phyloP scores from a whole-genome alignment of 2,888 invertebrate genomes.

The Augiades crinisus region DNA sequence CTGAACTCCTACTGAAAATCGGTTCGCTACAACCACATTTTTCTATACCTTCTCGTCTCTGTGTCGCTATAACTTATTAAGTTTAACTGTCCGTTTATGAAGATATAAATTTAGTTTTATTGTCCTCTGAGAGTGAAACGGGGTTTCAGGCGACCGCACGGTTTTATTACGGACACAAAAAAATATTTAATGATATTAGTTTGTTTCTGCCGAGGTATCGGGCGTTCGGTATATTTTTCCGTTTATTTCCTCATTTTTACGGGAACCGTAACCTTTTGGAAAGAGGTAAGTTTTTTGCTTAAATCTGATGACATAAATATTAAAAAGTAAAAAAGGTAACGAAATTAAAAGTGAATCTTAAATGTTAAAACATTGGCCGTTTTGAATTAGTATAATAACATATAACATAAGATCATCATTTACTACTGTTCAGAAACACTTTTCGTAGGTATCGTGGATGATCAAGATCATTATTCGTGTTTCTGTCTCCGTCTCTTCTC shows the following conservation, averaged over 20 bases:
- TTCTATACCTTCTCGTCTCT: slow-evolving; percentile 17
- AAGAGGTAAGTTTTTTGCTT: no score
- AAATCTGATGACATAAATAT: no score
- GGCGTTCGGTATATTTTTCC: slow-evolving; percentile 1
- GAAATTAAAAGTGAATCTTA: no score
- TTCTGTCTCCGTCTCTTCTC: no score
- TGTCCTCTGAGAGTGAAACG: slow-evolving; percentile 26
- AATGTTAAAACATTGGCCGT: no score
- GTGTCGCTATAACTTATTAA: slow-evolving; percentile 39
- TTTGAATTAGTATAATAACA: no score
- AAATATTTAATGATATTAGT: slow-evolving; percentile 16
- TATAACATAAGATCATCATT: no score
- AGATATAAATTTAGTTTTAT: slow-evolving; percentile 41
- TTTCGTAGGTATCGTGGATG: no score
- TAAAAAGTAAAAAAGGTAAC: no score
- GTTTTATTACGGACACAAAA: slow-evolving; percentile 21
- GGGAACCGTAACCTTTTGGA: no score
- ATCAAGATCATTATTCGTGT: no score
- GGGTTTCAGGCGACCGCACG: slow-evolving; percentile 15
- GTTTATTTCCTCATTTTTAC: background rate
- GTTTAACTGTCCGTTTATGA: slow-evolving; percentile 40
- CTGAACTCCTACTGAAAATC: background rate
- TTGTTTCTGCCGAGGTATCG: slow-evolving; percentile 4
- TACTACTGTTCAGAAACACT: no score
- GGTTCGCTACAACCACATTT: background rate